These are phyloP conservation scores for Porites cylindrica DNA, from an alignment of 92 coral and sea anemone species.

Conservation along the genomic window DNA sequence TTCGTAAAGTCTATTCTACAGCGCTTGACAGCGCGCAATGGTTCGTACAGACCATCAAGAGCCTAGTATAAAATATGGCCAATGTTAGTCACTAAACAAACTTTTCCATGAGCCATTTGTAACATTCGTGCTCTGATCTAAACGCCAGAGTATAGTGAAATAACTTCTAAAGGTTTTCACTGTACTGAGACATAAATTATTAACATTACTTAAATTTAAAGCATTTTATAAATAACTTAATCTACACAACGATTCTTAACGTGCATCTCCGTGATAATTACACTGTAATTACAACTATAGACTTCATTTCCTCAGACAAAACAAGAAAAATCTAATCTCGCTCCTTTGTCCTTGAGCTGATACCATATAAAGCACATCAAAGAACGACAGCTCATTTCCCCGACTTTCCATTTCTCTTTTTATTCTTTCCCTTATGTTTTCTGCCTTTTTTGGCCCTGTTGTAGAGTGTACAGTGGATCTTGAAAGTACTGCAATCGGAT, in stretches of 20 bases:
- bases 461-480: conserved; percentile 17
- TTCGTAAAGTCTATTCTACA: no score
- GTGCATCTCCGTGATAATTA: neutral
- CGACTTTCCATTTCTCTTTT: neutral
- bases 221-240: neutral
- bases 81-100: no score
- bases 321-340: neutral
- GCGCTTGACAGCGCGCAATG: no score
- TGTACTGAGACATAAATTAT: no score
- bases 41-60: no score
- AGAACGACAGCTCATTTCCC: neutral
- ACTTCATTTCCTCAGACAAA: neutral
- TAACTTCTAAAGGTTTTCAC: no score
- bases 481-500: conserved; percentile 34
- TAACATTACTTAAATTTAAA: no score
- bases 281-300: neutral
- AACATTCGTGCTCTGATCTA: no score
- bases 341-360: neutral
- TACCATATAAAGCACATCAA: neutral
- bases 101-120: no score
- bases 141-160: no score
- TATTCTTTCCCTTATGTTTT: neutral
- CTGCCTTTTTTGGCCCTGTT: neutral
- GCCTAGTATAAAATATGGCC: no score
- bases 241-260: neutral